Evolutionary conservation across 2,113 vertebrate genomes (phyloP).

Genomic region (Meriones unguiculatus): DNA sequence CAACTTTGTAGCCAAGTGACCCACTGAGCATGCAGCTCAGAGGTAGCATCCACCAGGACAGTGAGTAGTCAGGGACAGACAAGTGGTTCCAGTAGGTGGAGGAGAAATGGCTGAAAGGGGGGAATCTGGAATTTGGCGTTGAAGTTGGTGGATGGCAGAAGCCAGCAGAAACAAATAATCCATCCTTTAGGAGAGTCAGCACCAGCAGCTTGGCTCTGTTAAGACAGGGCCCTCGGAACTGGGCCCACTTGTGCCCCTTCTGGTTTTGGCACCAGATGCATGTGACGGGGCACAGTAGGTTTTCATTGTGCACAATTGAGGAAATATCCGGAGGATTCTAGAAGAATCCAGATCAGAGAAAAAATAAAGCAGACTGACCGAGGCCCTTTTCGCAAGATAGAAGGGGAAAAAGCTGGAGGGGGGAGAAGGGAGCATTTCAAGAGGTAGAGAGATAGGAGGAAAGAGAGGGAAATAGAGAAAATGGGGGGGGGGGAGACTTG

Average conservation of each 20-base stretch:
- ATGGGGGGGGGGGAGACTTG: rapidly evolving
- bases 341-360: not conserved
- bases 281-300: not conserved
- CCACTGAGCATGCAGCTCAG: not conserved
- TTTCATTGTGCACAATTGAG: not conserved
- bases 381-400: not conserved
- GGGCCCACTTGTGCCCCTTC: not conserved
- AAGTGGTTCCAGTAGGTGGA: not conserved
- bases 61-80: not conserved
- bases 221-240: not conserved
- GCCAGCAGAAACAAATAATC: not conserved
- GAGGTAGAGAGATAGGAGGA: not conserved
- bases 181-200: not conserved
- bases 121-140: not conserved
- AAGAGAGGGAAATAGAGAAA: too few species aligned
- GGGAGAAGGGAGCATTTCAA: too few species aligned
- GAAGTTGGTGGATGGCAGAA: not conserved
- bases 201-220: too few species aligned
- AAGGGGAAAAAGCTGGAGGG: too few species aligned
- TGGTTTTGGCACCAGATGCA: not conserved
- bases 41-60: rapidly evolving
- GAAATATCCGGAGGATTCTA: not conserved
- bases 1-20: not conserved
- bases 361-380: not conserved
- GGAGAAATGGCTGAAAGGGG: not conserved